Conservation (phyloP, 2,113 vertebrate genomes). For the Phocoena phocoena region DNA sequence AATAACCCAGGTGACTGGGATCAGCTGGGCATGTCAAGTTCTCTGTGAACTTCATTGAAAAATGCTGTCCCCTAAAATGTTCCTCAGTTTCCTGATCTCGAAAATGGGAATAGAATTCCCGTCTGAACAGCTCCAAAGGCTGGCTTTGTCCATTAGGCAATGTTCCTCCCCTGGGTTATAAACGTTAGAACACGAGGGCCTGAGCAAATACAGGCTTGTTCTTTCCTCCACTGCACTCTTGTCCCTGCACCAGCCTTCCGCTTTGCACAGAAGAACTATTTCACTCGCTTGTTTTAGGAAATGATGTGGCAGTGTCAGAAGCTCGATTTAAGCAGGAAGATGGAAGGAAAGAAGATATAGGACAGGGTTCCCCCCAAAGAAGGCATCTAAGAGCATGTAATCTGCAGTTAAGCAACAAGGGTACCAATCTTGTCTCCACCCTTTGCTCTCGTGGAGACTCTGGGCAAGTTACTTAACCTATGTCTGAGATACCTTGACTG, state of each 20-base stretch:
- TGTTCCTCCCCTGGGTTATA: neutral
- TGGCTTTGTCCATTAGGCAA: neutral
- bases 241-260: neutral
- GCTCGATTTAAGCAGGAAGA: neutral
- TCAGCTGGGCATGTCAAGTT: neutral
- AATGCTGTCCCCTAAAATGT: neutral
- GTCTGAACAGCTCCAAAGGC: neutral
- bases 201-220: accelerated
- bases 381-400: neutral
- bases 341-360: neutral
- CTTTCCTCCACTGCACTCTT: neutral
- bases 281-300: neutral
- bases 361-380: neutral
- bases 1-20: neutral
- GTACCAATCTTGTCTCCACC: accelerated
- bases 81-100: neutral
- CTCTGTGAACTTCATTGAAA: neutral
- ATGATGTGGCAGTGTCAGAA: neutral
- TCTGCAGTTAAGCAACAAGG: neutral
- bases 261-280: neutral
- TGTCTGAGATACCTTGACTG: neutral
- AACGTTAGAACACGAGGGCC: accelerated
- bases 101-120: neutral
- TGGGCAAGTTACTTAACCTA: neutral
- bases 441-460: neutral